Evolutionary conservation across 2,113 vertebrate genomes (phyloP).

Genomic region (Chloropsis cyanopogon): DNA sequence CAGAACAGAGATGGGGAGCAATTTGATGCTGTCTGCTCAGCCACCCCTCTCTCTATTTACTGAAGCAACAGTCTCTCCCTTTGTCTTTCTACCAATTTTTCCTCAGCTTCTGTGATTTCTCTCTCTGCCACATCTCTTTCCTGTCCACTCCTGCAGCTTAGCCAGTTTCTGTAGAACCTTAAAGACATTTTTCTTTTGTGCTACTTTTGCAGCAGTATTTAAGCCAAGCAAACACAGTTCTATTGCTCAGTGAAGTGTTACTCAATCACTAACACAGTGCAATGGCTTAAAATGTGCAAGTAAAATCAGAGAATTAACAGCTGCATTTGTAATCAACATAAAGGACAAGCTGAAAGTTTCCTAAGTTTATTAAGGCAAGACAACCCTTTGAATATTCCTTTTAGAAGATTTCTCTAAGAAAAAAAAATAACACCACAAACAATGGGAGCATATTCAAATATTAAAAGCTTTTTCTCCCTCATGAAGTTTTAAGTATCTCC

Average conservation of each 20-base stretch:
- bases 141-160: background rate
- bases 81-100: background rate
- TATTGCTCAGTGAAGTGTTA: background rate
- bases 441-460: background rate
- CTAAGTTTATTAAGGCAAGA: background rate
- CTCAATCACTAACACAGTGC: background rate
- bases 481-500: background rate
- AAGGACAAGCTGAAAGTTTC: background rate
- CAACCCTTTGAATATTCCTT: background rate
- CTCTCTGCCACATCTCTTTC: background rate
- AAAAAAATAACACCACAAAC: background rate
- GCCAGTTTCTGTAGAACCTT: background rate
- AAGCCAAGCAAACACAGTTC: background rate
- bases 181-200: background rate
- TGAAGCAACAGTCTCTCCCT: background rate
- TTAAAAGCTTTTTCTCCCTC: background rate
- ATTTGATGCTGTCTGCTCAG: conserved; percentile 32
- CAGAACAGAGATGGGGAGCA: conserved; percentile 44
- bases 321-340: background rate
- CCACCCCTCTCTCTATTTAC: background rate
- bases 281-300: background rate
- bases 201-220: background rate
- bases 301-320: background rate
- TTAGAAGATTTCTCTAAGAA: background rate
- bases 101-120: background rate